phyloP scores from a whole-genome alignment of 2,113 vertebrate species.

The Rhabdornis inornatus region DNA sequence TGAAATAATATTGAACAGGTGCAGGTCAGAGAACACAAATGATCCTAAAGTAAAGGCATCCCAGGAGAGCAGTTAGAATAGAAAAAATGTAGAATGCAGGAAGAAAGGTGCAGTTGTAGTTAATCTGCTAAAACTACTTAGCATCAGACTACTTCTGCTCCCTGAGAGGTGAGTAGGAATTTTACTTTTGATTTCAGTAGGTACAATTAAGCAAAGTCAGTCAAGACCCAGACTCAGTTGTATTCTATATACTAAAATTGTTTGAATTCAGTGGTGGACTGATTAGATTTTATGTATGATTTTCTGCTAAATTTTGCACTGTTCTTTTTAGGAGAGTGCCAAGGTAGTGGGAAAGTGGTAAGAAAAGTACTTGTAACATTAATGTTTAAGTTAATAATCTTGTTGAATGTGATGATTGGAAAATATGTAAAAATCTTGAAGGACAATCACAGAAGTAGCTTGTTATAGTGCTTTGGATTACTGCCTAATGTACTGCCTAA shows the following conservation, averaged over 20 bases:
- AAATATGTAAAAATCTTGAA: not conserved
- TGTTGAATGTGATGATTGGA: not conserved
- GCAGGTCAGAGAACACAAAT: not conserved
- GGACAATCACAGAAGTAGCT: not conserved
- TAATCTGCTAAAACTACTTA: not conserved
- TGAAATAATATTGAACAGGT: not conserved
- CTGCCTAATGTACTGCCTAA: not conserved
- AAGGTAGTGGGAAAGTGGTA: not conserved
- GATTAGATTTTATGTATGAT: not conserved
- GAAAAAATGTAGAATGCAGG: not conserved
- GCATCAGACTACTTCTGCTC: not conserved
- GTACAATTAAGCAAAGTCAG: not conserved
- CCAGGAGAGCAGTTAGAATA: not conserved
- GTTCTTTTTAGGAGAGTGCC: not conserved
- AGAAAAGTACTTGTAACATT: not conserved
- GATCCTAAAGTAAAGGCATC: not conserved
- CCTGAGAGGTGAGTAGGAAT: not conserved
- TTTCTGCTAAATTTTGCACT: not conserved
- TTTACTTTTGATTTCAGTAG: not conserved
- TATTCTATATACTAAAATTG: not conserved
- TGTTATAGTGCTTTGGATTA: not conserved
- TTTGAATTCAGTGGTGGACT: not conserved
- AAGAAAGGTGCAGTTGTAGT: not conserved
- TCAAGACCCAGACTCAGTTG: not conserved
- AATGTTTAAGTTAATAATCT: not conserved